Conservation (phyloP, 92 coral and sea anemone genomes). For the Palythoa grandis region DNA sequence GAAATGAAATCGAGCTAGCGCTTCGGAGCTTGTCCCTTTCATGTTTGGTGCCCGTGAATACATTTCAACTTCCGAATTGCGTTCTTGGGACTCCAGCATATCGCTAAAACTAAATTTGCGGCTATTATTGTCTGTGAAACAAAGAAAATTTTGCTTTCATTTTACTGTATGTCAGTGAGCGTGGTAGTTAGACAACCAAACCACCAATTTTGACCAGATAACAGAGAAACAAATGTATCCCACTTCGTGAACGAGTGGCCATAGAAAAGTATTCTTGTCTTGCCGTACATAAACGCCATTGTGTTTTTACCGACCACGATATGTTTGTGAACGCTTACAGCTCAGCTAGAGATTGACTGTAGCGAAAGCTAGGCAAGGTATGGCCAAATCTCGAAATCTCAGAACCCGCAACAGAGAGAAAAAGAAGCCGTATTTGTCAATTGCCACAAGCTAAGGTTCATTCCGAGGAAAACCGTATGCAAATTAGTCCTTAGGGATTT, state of each 20-base stretch:
- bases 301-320: conserved; percentile 12
- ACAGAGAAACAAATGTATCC: conserved; percentile 14
- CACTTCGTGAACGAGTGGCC: conserved; percentile 13
- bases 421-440: background rate
- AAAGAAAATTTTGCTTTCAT: background rate
- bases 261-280: conserved; percentile 11
- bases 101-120: background rate
- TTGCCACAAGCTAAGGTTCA: background rate
- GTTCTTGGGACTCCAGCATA: background rate
- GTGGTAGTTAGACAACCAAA: conserved; percentile 26
- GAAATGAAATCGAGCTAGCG: background rate
- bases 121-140: background rate
- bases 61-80: conserved; percentile 11
- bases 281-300: background rate
- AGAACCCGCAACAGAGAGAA: conserved; percentile 16
- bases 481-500: conserved; percentile 44
- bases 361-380: background rate
- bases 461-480: conserved; percentile 85
- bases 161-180: background rate
- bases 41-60: conserved; percentile 40
- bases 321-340: background rate
- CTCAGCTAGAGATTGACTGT: background rate
- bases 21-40: background rate
- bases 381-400: background rate
- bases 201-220: background rate